Evolutionary conservation across 92 coral and sea anemone genomes (phyloP).

Genomic region (Epizoanthus illoricatus): DNA sequence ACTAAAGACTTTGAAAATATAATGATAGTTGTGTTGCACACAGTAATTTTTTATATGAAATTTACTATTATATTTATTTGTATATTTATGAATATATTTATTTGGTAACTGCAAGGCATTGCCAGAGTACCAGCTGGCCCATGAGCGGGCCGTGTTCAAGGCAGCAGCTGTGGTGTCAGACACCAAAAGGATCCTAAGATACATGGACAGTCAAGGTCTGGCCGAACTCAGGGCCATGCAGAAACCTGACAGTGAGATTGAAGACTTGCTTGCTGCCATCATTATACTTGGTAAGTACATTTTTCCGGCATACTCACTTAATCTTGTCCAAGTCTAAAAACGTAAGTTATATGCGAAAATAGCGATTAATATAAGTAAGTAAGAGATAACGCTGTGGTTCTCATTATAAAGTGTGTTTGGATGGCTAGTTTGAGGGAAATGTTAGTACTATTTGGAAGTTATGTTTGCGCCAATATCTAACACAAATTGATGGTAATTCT

Average conservation of each 20-base stretch:
- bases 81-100: background rate
- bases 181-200: conserved; percentile 74
- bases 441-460: background rate
- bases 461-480: background rate
- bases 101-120: conserved; percentile 65
- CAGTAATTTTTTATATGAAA: no score
- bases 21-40: no score
- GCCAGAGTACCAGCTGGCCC: conserved; percentile 94
- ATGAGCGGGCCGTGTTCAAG: conserved; percentile 96
- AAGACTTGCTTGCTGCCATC: conserved; percentile 94
- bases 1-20: no score
- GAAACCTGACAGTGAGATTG: conserved; percentile 97
- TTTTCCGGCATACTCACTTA: no score
- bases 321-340: no score
- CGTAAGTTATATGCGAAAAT: no score
- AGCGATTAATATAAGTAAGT: no score
- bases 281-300: conserved; percentile 77
- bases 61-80: no score
- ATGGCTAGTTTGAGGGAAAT: no score
- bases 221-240: conserved; percentile 93
- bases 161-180: conserved; percentile 98
- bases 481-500: background rate
- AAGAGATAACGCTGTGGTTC: no score
- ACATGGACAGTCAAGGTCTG: conserved; percentile 81
- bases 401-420: no score